Base-by-base conservation (phyloP, 2,888 invertebrate species). In the Lycophotia porphyrea region DNA sequence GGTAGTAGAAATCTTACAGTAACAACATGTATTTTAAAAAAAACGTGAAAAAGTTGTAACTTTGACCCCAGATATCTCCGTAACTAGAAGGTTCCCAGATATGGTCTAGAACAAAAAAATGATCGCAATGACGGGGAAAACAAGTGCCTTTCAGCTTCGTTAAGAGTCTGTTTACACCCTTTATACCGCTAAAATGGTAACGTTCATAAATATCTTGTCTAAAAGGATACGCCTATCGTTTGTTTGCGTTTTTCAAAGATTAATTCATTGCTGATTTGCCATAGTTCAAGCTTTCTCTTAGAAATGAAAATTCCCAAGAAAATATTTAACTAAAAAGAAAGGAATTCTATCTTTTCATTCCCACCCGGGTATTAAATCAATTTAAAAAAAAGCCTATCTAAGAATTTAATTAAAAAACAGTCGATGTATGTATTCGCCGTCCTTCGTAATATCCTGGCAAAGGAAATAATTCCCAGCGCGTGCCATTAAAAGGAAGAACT, bases 401-500 rank as follows among this genome's bases (percentile, higher is more conserved):
- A 61, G 75, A 49, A 65, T 52, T 58, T 65, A 66, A 81, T 76
- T 69, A 39, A 70, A 67, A 65, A 49, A 27, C 66, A 71, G 75
- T 71, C 68, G 36, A 58, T 66, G 61, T 47, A 11, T 42, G 36
- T 49, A 36, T 52, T 71, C 63, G 5, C 31, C 27, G 52, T 60
- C 31, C 69, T 61, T 58, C 9, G 27, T 75, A 82, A 85, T 82
- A 76, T 85, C 82, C 82, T 67, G 82, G n/a, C 63, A 18, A 49
- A 44, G 82, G 82, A 82, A 72, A 67, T 76, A 64, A 82, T 70
- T 71, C 66, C 31, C 36, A 60, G 58, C 66, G 58, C 71, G 66
- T 65, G n/a, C 70, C 65, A 60, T 61, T 36, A 65, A 68, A 67
- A 67, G 47, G 63, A 85, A 81, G 61, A 67, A 72, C 63, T 31